Conservation (phyloP, 2,113 vertebrate genomes). For the Pitta sordida region DNA sequence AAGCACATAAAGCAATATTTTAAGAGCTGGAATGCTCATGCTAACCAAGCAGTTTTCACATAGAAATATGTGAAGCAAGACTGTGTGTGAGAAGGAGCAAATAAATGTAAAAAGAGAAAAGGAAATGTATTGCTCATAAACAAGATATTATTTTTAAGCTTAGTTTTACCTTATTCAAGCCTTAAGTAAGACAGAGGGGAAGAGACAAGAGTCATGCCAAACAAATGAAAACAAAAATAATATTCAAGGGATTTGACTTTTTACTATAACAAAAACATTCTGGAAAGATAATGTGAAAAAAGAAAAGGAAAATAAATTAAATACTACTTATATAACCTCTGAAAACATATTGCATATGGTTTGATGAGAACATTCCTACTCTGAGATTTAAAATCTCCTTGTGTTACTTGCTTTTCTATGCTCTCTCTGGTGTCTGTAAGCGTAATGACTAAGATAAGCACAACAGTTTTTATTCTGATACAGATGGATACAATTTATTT, state of each 20-base stretch:
- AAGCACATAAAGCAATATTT: not conserved
- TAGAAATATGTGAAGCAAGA: not conserved
- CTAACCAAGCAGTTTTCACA: not conserved
- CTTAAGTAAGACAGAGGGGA: not conserved
- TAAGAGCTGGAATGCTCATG: not conserved
- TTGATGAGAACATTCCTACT: not conserved
- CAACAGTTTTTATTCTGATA: not conserved
- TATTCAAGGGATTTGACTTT: not conserved
- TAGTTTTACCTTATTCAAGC: not conserved
- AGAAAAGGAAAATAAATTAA: not conserved
- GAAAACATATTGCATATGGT: not conserved
- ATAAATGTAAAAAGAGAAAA: not conserved
- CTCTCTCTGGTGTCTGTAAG: not conserved
- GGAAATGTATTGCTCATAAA: not conserved
- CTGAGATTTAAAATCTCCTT: not conserved
- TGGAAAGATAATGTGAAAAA: not conserved
- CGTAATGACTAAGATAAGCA: not conserved
- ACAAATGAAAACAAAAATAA: not conserved
- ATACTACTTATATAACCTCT: not conserved
- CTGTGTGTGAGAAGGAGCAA: not conserved
- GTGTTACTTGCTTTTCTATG: not conserved
- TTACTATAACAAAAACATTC: not conserved
- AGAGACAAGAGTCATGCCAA: not conserved
- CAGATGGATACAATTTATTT: not conserved
- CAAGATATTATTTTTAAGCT: not conserved